Percentiles rank a stretch among this genome's conserved stretches.
phyloP scores from a whole-genome alignment of 1,140 invertebrate genomes.

The Liolophura sinensis region DNA sequence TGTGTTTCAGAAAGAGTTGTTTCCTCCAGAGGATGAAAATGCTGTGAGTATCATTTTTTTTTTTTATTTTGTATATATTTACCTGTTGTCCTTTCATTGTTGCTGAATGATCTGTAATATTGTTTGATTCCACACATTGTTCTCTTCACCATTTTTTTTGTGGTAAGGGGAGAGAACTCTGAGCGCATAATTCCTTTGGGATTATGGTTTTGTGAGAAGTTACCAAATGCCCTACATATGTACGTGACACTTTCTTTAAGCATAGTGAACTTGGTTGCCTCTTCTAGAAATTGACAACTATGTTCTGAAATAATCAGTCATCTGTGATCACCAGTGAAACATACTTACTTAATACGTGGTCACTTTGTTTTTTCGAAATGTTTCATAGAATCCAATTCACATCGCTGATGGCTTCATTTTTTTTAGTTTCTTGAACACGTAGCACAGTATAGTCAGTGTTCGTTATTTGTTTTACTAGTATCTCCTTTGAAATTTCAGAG shows the following conservation, averaged over 20 bases:
- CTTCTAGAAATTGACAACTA: background rate
- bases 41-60: conserved; percentile 14
- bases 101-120: background rate
- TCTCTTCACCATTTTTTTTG: no score
- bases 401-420: no score
- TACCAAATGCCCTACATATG: background rate
- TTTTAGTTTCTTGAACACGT: background rate
- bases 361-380: no score
- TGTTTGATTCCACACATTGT: background rate
- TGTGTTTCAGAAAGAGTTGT: conserved; percentile 13
- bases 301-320: no score
- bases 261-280: background rate
- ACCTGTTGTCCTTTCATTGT: background rate
- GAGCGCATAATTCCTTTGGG: background rate
- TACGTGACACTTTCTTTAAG: background rate
- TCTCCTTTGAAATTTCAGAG: conserved; percentile 9
- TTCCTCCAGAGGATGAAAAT: conserved; percentile 16
- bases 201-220: background rate
- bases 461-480: background rate
- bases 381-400: no score
- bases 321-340: no score
- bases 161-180: no score
- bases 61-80: background rate
- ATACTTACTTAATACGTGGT: no score
- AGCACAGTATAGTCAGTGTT: background rate